phyloP scores from a whole-genome alignment of 2,113 vertebrate species.

The Mastomys coucha region DNA sequence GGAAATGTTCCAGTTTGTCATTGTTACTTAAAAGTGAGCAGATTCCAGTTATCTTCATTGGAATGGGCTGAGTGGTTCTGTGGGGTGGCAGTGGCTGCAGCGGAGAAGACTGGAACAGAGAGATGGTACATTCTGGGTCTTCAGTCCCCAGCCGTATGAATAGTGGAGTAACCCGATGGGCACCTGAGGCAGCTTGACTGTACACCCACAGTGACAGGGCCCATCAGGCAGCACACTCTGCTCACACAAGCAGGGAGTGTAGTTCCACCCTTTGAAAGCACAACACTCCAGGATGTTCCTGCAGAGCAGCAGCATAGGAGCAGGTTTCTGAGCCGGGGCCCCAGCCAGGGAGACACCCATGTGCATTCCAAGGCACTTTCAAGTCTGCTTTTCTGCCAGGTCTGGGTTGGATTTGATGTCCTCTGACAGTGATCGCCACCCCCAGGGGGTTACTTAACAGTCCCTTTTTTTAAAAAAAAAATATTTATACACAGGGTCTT shows the following conservation, averaged over 20 bases:
- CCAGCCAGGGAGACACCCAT: not conserved
- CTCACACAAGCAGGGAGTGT: not conserved
- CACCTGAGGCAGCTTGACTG: not conserved
- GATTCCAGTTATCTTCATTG: constrained; percentile 5
- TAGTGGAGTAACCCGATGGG: not conserved
- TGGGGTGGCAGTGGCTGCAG: not conserved
- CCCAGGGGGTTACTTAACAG: not conserved
- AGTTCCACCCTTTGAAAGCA: not conserved
- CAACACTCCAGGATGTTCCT: not conserved
- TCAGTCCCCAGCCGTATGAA: not conserved
- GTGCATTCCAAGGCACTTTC: not conserved
- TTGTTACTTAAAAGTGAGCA: constrained; percentile 28
- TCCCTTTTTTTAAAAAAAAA: not conserved
- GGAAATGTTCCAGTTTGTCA: constrained; percentile 32
- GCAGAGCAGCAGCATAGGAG: not conserved
- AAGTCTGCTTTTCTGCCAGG: not conserved
- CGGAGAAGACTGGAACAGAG: not conserved
- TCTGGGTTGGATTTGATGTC: not conserved
- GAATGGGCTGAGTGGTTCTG: not conserved
- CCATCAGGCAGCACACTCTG: not conserved
- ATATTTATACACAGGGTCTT: not conserved
- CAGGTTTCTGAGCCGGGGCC: not conserved
- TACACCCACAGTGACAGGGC: not conserved
- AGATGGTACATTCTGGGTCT: not conserved
- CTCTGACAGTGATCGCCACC: not conserved